phyloP scores from a whole-genome alignment of 2,888 invertebrate genomes.

The Hirtodrosophila confusa region DNA sequence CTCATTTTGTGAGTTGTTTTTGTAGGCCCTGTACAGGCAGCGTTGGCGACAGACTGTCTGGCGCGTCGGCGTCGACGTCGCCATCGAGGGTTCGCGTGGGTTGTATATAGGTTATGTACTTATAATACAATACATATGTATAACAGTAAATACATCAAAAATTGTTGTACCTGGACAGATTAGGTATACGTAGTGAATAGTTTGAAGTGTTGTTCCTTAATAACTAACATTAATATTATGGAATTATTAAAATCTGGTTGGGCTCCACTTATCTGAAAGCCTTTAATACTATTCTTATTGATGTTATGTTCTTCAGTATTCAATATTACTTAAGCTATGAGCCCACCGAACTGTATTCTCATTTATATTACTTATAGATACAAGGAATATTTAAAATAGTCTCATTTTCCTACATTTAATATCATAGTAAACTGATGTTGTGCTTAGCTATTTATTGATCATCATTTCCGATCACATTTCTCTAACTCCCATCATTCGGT shows the following conservation, averaged over 20 bases:
- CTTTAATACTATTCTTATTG: constrained; percentile 6
- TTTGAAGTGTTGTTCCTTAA: constrained; percentile 29
- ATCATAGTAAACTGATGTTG: too few relatives aligned
- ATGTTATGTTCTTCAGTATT: neutral
- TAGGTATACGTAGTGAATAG: neutral
- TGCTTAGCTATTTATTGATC: too few relatives aligned
- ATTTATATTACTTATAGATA: too few relatives aligned
- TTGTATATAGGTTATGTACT: constrained; percentile 18
- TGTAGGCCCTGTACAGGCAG: constrained; percentile 20
- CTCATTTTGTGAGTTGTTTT: constrained; percentile 11
- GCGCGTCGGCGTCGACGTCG: constrained; percentile 63
- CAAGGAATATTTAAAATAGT: too few relatives aligned
- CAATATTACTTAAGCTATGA: neutral
- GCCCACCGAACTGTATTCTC: too few relatives aligned
- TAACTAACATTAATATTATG: constrained; percentile 58
- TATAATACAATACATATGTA: constrained; percentile 27
- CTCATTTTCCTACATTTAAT: too few relatives aligned
- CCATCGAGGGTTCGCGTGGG: constrained; percentile 47
- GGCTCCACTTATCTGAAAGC: constrained; percentile 19
- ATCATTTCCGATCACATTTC: too few relatives aligned
- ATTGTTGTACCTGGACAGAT: constrained; percentile 14
- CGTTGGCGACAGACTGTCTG: constrained; percentile 80
- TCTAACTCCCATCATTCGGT: too few relatives aligned
- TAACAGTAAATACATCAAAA: constrained; percentile 28
- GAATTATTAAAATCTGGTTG: constrained; percentile 51